phyloP scores from a whole-genome alignment of 2,888 invertebrate species.

The Rapana venosa region DNA sequence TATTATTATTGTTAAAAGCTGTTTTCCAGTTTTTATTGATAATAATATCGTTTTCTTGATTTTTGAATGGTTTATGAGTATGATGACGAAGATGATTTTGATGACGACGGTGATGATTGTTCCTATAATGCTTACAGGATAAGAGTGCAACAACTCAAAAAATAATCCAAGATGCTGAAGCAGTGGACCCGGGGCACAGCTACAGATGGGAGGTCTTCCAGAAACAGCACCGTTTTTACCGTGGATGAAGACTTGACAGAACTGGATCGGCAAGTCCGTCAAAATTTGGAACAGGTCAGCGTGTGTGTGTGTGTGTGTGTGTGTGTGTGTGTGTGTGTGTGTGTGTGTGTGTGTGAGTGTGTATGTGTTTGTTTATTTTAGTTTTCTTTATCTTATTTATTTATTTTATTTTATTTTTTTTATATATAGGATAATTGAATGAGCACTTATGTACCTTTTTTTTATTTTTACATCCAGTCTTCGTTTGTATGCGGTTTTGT shows the following conservation, averaged over 20 bases:
- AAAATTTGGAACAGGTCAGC: conserved; percentile 43
- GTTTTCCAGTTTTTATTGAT: no score
- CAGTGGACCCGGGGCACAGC: no score
- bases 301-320: neutral
- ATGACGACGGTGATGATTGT: no score
- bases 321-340: neutral
- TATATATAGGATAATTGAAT: neutral
- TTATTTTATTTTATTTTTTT: neutral
- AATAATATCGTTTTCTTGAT: no score
- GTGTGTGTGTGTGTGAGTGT: conserved; percentile 6
- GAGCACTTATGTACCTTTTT: neutral
- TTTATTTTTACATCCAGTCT: neutral
- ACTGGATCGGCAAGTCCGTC: conserved; percentile 41
- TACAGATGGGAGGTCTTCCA: conserved; percentile 28
- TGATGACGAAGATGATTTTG: neutral
- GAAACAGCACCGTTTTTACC: conserved; percentile 44
- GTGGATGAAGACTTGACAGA: conserved; percentile 46
- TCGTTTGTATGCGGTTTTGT: neutral
- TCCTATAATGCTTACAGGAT: neutral
- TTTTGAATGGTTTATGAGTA: neutral
- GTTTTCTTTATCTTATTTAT: neutral
- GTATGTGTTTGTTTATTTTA: neutral
- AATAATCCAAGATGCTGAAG: neutral
- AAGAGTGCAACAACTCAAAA: no score
- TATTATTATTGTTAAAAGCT: no score